Evolutionary conservation across 2,888 invertebrate genomes (phyloP), one percentile per base, ranked within the genome.

Genomic region (Nomada ferruginata): DNA sequence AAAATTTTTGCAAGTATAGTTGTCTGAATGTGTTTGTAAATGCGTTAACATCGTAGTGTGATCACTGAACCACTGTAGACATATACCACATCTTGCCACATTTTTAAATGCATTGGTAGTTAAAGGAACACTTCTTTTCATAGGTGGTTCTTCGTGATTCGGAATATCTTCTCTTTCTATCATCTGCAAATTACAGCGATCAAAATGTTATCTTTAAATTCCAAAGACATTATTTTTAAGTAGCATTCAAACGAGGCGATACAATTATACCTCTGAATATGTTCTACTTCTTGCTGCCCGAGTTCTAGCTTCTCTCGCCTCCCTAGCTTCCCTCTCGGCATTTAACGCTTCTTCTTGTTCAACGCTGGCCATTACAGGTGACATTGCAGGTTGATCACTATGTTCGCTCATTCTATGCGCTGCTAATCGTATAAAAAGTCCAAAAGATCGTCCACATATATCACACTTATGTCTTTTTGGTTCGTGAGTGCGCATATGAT

Each of bases 401-500:
- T 92, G 92, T 55, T 92, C 92, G 61, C 90, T 89, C 71, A 92
- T 84, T 82, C 86, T 91, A 61, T 92, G 92, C 5, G 91, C 90
- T 23, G 90, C 91, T 53, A 92, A 76, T 52, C 92, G 88, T 86
- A 92, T 91, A 57, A 91, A 89, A 44, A 92, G 87, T 26, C 92
- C 92, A 65, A 92, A 92, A 0, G 90, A 90, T 55, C 92, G 88
- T 0, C 92, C 92, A 42, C 92, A 92, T 84, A 91, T 90, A 70
- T 92, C 91, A 81, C 92, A 92, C 72, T 92, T 92, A 61, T 91
- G 88, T 73, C 89, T 90, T 71, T 92, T 92, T 4, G 92, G 92
- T 76, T 92, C 91, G 60, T 92, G 92, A 44, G 91, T 92, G 60
- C 92, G 90, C 92, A 92, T 92, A 53, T 92, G 92, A 85, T 92